Base-by-base conservation (phyloP, 2,888 invertebrate genomes). In the Leptinotarsa haldemani region DNA sequence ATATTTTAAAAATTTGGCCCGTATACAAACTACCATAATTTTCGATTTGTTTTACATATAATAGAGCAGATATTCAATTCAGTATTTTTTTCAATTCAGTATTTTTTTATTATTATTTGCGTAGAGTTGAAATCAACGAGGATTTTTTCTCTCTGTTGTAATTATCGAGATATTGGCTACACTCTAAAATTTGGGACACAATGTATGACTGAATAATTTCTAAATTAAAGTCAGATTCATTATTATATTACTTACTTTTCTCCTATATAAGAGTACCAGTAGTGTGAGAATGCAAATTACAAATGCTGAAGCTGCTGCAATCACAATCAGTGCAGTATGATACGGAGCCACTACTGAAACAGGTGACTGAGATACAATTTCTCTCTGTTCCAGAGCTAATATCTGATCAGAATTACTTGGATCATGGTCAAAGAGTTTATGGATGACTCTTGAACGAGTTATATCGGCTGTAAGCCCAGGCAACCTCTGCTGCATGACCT, bases 261-360 rank as follows among this genome's bases (percentile, higher is more conserved):
- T 90, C 15, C 93, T 91, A 85, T 95, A 94, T 16, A 95, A 87
- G 90, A 94, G 92, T 3, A 95, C 90, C 16, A 94, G 89, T 4
- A 95, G 91, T 46, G 94, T 91, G 22, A 95, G 89, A 22, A 94
- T 92, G 84, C 94, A 94, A 84, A 95, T 94, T 72, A 95, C 90
- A 83, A 95, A 94, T 0, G 94, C 94, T 4, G 94, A 94, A 9
- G 93, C 93, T 1, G 94, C 94, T 30, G 93, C 94, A 69, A 94
- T 89, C 18, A 94, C 93, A 80, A 95, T 92, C 22, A 94, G 89
- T 58, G 94, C 94, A 15, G 94, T 92, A 84, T 94, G 94, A 83
- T 94, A 94, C 0, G 93, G 92, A 9, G 92, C 91, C 40, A 92
- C 89, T 46, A 92, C 89, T n/a, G 92, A 91, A 15, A 92, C 91